These are phyloP conservation scores for Muschampia plurimacula DNA, from an alignment of 2,888 invertebrate genomes.

Conservation along the genomic window DNA sequence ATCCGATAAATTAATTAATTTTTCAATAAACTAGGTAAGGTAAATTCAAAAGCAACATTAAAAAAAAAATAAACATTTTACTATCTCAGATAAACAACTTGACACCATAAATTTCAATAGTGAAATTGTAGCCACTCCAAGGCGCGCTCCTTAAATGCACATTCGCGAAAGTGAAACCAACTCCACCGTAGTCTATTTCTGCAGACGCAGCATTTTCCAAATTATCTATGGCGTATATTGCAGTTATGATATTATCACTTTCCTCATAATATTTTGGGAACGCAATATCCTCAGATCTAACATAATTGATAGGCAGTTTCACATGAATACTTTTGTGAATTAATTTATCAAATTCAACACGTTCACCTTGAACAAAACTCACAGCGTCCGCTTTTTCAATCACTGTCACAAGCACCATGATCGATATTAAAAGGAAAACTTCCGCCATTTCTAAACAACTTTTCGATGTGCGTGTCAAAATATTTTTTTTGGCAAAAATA, in stretches of 20 bases:
- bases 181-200: constrained; percentile 57
- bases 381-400: constrained; percentile 31
- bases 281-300: constrained; percentile 52
- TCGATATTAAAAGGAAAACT: background rate
- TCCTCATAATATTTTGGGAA: constrained; percentile 57
- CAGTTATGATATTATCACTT: constrained; percentile 50
- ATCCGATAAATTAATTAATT: no score
- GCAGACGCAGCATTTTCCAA: constrained; percentile 49
- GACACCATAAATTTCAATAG: constrained; percentile 56
- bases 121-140: constrained; percentile 58
- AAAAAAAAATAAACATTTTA: background rate
- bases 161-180: constrained; percentile 54
- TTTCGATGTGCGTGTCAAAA: background rate
- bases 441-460: background rate
- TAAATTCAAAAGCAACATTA: background rate
- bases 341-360: constrained; percentile 46
- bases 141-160: constrained; percentile 56
- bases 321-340: constrained; percentile 52
- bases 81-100: constrained; percentile 29
- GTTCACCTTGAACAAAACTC: constrained; percentile 49
- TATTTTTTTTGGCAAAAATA: background rate
- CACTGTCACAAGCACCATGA: background rate
- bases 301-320: constrained; percentile 50
- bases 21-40: no score
- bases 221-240: constrained; percentile 51